Evolutionary conservation across 2,888 invertebrate species (phyloP).

Genomic region (Eupithecia inturbata): DNA sequence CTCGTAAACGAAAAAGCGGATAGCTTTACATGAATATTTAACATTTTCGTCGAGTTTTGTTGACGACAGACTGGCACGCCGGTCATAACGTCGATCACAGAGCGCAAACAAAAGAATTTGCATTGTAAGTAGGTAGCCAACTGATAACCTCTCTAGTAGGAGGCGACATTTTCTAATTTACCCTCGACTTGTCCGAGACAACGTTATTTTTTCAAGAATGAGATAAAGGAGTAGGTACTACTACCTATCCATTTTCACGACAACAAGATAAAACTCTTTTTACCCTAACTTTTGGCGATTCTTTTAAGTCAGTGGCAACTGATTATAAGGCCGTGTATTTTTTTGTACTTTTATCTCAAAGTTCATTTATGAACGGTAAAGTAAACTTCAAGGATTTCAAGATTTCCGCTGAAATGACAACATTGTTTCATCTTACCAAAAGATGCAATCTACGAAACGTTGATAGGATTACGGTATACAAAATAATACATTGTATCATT

Average conservation of each 20-base stretch:
- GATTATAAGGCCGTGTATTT: slow-evolving; percentile 34
- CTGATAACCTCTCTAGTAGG: slow-evolving; percentile 73
- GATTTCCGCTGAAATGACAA: slow-evolving; percentile 7
- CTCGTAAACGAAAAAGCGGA: slow-evolving; percentile 10
- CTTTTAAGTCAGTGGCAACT: slow-evolving; percentile 50
- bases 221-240: slow-evolving; percentile 67
- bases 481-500: slow-evolving; percentile 25
- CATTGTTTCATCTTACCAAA: background rate
- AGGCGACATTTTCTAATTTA: slow-evolving; percentile 66
- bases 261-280: slow-evolving; percentile 57
- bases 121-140: slow-evolving; percentile 71
- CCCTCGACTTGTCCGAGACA: slow-evolving; percentile 60
- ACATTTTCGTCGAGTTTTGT: slow-evolving; percentile 66
- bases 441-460: slow-evolving; percentile 14
- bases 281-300: slow-evolving; percentile 52
- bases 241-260: slow-evolving; percentile 57
- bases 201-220: slow-evolving; percentile 64
- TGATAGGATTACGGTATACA: slow-evolving; percentile 13
- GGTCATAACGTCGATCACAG: slow-evolving; percentile 57
- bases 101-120: slow-evolving; percentile 78
- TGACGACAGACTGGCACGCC: slow-evolving; percentile 46
- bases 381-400: slow-evolving; percentile 25
- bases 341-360: slow-evolving; percentile 37
- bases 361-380: slow-evolving; percentile 41
- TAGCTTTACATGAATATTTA: slow-evolving; percentile 74